Conservation (phyloP, 2,888 invertebrate genomes). For the Physocephala rufipes region DNA sequence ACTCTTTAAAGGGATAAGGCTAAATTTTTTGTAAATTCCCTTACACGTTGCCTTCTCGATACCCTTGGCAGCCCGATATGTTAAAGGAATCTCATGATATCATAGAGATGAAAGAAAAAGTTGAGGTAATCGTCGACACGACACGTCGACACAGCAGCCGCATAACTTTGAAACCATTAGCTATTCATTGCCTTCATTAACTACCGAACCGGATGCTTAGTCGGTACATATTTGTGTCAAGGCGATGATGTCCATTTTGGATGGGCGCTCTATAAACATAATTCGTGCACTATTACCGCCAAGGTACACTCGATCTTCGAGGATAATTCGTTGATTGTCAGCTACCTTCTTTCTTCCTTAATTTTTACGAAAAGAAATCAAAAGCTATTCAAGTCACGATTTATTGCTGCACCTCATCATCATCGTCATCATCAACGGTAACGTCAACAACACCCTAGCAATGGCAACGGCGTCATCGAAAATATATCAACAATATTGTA, state of each 20-base stretch:
- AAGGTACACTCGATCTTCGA: slow-evolving; percentile 8
- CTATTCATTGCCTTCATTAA: slow-evolving; percentile 12
- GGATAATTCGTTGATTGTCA: slow-evolving; percentile 29
- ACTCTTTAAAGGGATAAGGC: no score
- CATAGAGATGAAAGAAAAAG: no score
- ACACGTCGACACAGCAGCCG: neutral
- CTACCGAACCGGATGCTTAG: neutral
- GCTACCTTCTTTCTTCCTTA: slow-evolving; percentile 21
- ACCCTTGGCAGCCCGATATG: no score
- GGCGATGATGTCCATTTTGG: slow-evolving; percentile 12
- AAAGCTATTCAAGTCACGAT: slow-evolving; percentile 19
- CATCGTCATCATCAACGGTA: slow-evolving; percentile 5
- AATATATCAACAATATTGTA: neutral
- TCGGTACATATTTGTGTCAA: neutral
- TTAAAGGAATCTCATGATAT: no score
- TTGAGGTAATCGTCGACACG: no score
- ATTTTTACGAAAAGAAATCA: slow-evolving; percentile 18
- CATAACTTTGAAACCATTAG: neutral
- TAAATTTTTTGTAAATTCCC: no score
- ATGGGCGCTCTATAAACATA: neutral
- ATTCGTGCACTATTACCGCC: neutral
- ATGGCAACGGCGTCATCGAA: neutral
- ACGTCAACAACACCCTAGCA: slow-evolving; percentile 13
- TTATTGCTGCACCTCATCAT: slow-evolving; percentile 23
- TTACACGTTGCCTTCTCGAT: no score